phyloP scores from a whole-genome alignment of 2,888 invertebrate species.

The Cenopis cana region DNA sequence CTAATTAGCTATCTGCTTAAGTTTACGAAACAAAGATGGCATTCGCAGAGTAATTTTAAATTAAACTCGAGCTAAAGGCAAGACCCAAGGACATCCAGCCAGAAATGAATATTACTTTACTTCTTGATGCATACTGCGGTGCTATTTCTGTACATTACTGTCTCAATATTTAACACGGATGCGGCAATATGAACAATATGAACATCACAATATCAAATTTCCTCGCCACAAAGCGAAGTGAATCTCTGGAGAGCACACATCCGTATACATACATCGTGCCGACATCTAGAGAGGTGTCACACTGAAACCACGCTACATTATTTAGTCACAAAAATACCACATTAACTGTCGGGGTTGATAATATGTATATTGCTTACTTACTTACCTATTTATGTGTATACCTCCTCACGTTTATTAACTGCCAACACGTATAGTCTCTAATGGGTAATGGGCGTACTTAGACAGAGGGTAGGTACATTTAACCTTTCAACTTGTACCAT shows the following conservation, averaged over 20 bases:
- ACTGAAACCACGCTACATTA: background rate
- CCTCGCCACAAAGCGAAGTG: background rate
- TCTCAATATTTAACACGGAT: slow-evolving; percentile 1
- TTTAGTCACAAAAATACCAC: background rate
- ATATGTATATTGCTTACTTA: background rate
- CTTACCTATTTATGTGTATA: background rate
- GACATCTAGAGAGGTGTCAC: background rate
- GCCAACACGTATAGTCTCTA: slow-evolving; percentile 25
- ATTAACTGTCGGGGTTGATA: background rate
- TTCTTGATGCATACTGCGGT: background rate
- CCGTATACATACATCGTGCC: background rate
- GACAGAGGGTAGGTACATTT: slow-evolving; percentile 29
- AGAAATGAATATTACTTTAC: background rate
- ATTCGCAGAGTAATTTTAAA: background rate
- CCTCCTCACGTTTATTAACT: slow-evolving; percentile 20
- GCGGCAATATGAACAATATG: slow-evolving; percentile 1
- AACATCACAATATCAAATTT: slow-evolving; percentile 1
- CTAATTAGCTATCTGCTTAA: background rate
- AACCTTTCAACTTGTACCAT: slow-evolving; percentile 34
- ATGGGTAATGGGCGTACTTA: slow-evolving; percentile 19
- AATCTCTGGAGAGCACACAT: slow-evolving; percentile 4
- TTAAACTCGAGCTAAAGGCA: background rate
- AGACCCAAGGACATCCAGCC: background rate
- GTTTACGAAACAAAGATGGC: background rate
- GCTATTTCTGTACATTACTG: background rate